Evolutionary conservation across 2,888 invertebrate species (phyloP).

Genomic region (Meganola albula): DNA sequence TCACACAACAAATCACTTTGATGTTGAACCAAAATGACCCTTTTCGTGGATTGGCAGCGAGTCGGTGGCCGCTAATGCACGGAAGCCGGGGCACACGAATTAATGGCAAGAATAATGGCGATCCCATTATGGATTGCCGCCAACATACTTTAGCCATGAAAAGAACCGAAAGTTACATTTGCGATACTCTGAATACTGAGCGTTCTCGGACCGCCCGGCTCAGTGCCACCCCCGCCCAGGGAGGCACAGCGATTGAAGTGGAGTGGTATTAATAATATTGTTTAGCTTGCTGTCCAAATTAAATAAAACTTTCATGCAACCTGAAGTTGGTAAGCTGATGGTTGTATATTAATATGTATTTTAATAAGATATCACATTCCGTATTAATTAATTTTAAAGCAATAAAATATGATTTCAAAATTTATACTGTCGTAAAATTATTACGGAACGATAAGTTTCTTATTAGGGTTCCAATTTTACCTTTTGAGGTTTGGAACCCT

Average conservation of each 20-base stretch:
- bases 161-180: conserved; percentile 79
- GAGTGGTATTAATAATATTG: conserved; percentile 46
- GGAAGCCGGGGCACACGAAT: conserved; percentile 75
- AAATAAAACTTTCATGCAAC: conserved; percentile 30
- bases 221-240: conserved; percentile 34
- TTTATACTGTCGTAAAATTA: too few relatives aligned
- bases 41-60: conserved; percentile 65
- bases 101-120: conserved; percentile 78
- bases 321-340: too few relatives aligned
- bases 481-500: too few relatives aligned
- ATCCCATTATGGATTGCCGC: conserved; percentile 79
- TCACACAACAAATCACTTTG: conserved; percentile 30
- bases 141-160: conserved; percentile 78
- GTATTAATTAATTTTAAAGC: too few relatives aligned
- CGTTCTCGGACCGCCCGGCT: conserved; percentile 53
- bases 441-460: too few relatives aligned
- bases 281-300: conserved; percentile 37
- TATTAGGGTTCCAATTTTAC: too few relatives aligned
- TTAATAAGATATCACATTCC: too few relatives aligned
- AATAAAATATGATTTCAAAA: too few relatives aligned
- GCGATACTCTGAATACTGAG: conserved; percentile 78
- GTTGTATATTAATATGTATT: too few relatives aligned
- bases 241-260: conserved; percentile 41
- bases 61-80: conserved; percentile 72
- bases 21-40: conserved; percentile 50